Evolutionary conservation across 2,888 invertebrate genomes (phyloP).

Genomic region (Epistrophella euchroma): DNA sequence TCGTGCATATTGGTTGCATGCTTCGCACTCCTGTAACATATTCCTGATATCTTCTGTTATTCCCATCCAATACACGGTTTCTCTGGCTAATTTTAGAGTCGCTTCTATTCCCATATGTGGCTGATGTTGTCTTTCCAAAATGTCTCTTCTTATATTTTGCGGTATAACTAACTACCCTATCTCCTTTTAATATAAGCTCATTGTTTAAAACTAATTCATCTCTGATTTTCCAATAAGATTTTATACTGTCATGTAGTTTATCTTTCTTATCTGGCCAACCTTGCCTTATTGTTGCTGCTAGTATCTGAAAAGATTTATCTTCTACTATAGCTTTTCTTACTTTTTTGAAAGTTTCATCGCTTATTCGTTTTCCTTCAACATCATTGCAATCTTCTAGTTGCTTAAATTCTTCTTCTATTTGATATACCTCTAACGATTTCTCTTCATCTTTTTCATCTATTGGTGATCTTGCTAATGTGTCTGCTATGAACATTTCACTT

Average conservation of each 20-base stretch:
- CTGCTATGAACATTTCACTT: slow-evolving; percentile 36
- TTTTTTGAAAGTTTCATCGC: background rate
- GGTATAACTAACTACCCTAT: slow-evolving; percentile 34
- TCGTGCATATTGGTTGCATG: slow-evolving; percentile 33
- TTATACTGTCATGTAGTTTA: background rate
- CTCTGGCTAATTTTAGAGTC: slow-evolving; percentile 20
- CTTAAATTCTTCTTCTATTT: background rate
- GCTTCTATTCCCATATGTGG: slow-evolving; percentile 42
- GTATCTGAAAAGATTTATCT: background rate
- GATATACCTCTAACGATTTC: too few species aligned
- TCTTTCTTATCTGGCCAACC: slow-evolving; percentile 26
- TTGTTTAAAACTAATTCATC: too few species aligned
- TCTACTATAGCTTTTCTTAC: background rate
- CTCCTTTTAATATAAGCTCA: slow-evolving; percentile 2
- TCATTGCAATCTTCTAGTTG: background rate
- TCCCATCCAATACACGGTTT: slow-evolving; percentile 43
- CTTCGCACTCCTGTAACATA: slow-evolving; percentile 14
- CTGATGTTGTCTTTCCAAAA: slow-evolving; percentile 19
- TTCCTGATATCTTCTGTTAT: slow-evolving; percentile 15
- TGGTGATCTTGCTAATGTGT: slow-evolving; percentile 17
- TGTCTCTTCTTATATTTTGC: background rate
- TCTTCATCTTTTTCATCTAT: background rate
- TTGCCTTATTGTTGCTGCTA: background rate
- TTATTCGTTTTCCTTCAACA: background rate
- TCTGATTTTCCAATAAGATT: too few species aligned